A percentile compares a stretch with the other conserved stretches of the same genome.
Evolutionary conservation across 2,888 invertebrate genomes (phyloP).

Genomic region (Troides oblongomaculatus): DNA sequence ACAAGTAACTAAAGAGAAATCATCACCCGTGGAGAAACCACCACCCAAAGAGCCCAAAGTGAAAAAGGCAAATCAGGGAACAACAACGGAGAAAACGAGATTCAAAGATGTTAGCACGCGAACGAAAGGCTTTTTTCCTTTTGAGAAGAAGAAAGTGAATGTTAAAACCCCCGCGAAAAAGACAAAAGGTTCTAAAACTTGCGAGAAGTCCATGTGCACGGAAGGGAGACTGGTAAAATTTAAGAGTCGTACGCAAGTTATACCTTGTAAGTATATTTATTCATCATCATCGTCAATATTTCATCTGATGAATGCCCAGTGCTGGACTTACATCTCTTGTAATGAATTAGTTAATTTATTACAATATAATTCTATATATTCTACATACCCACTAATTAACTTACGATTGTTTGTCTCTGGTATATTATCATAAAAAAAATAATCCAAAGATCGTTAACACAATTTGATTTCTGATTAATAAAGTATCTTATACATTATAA

Average conservation of each 20-base stretch:
- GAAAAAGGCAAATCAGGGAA: slow-evolving; percentile 48
- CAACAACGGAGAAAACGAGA: slow-evolving; percentile 41
- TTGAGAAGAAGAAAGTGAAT: slow-evolving; percentile 47
- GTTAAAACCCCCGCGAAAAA: slow-evolving; percentile 28
- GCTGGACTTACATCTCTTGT: too few species aligned
- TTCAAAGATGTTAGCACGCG: slow-evolving; percentile 49
- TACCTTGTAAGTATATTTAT: slow-evolving; percentile 45
- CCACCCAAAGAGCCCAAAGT: slow-evolving; percentile 31
- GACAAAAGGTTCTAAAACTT: slow-evolving; percentile 18
- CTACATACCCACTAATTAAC: too few species aligned
- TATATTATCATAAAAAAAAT: too few species aligned
- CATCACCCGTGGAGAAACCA: slow-evolving; percentile 4
- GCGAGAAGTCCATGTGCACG: slow-evolving; percentile 36
- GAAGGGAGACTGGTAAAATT: slow-evolving; percentile 51
- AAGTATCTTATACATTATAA: too few species aligned
- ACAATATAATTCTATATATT: too few species aligned
- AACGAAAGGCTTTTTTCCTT: slow-evolving; percentile 63
- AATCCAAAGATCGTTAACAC: too few species aligned
- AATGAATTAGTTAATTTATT: too few species aligned
- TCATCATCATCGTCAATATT: too few species aligned
- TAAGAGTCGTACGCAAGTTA: slow-evolving; percentile 50
- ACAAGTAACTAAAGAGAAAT: slow-evolving; percentile 33
- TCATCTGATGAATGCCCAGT: too few species aligned
- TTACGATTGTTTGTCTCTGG: too few species aligned
- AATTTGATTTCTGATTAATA: too few species aligned